A percentile compares a stretch with the other conserved stretches of the same genome.
phyloP scores from a whole-genome alignment of 2,888 invertebrate species.

The Brachycybe producta region DNA sequence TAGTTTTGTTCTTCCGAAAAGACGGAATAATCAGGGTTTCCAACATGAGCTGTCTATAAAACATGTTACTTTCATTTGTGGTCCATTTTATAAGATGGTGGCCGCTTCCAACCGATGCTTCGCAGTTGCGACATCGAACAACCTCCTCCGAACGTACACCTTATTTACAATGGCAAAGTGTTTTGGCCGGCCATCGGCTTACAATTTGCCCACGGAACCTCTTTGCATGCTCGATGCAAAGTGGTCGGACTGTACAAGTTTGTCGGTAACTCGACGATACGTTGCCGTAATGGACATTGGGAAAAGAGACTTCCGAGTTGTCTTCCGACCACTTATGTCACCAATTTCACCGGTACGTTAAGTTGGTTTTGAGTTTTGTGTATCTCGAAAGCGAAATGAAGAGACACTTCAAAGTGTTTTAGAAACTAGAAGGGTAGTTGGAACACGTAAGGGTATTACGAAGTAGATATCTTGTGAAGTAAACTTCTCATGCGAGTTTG shows the following conservation, averaged over 20 bases:
- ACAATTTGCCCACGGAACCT: constrained; percentile 59
- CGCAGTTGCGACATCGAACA: constrained; percentile 57
- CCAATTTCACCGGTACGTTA: constrained; percentile 74
- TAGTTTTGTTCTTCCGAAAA: no score
- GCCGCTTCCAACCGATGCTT: constrained; percentile 58
- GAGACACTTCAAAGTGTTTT: no score
- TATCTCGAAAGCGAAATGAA: not conserved
- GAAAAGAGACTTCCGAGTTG: constrained; percentile 63
- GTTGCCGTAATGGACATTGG: constrained; percentile 74
- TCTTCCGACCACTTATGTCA: constrained; percentile 69
- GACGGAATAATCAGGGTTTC: no score
- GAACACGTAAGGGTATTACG: no score
- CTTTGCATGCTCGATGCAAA: constrained; percentile 59
- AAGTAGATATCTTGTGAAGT: not conserved
- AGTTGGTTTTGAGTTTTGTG: constrained; percentile 40
- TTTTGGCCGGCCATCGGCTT: constrained; percentile 53
- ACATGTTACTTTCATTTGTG: no score
- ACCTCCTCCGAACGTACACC: constrained; percentile 52
- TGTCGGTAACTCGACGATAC: constrained; percentile 57
- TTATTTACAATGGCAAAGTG: constrained; percentile 60
- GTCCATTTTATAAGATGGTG: constrained; percentile 48
- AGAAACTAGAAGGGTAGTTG: not conserved
- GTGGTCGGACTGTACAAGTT: constrained; percentile 73
- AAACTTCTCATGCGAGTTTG: no score
- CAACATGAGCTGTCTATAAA: no score